These are phyloP conservation scores for Ennomos erosarius DNA, from an alignment of 2,888 invertebrate species.

Conservation along the genomic window DNA sequence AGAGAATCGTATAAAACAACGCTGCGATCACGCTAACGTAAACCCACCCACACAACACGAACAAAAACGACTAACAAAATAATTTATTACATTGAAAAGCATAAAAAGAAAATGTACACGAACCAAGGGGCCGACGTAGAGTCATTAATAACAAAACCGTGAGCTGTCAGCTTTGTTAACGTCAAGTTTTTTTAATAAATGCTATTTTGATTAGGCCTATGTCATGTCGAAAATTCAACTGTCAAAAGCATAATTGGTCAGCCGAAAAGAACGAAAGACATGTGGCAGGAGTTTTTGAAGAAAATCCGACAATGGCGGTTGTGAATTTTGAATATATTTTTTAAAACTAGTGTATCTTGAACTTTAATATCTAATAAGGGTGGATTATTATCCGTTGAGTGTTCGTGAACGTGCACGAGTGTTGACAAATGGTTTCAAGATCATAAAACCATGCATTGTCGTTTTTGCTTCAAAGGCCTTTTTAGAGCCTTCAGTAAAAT, in stretches of 20 bases:
- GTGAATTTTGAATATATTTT: too few relatives aligned
- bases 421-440: too few relatives aligned
- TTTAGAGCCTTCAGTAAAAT: too few relatives aligned
- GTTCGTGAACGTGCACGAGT: too few relatives aligned
- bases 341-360: too few relatives aligned
- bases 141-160: constrained; percentile 82
- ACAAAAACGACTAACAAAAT: constrained; percentile 68
- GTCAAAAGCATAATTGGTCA: constrained; percentile 85
- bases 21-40: constrained; percentile 65
- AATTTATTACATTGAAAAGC: constrained; percentile 74
- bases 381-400: too few relatives aligned
- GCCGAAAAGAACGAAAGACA: constrained; percentile 69
- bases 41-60: constrained; percentile 63
- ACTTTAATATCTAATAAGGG: too few relatives aligned
- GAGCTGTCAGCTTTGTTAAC: constrained; percentile 83
- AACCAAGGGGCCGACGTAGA: constrained; percentile 56
- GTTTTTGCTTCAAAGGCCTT: too few relatives aligned
- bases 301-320: too few relatives aligned
- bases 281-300: too few relatives aligned
- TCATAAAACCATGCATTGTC: too few relatives aligned
- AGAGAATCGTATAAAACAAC: constrained; percentile 67
- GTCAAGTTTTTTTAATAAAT: constrained; percentile 82
- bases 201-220: constrained; percentile 87
- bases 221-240: constrained; percentile 85
- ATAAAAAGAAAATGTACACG: constrained; percentile 63